Evolutionary conservation across 2,113 vertebrate genomes (phyloP), one percentile per base, ranked within the genome.

Genomic region (Carassius gibelio): DNA sequence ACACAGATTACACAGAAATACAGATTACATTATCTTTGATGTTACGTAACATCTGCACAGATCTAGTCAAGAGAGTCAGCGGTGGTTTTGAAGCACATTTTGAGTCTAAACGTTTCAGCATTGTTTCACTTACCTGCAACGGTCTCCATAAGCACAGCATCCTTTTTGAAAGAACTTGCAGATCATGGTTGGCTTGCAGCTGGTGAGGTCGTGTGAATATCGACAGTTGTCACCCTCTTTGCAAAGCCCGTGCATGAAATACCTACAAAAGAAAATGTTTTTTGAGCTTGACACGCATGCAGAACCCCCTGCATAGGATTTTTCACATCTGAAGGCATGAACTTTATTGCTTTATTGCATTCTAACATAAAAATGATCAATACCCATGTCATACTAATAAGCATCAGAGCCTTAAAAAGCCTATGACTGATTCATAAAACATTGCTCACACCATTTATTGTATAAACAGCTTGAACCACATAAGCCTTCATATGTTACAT

Each of bases 171-270:
- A 99, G 91, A 97, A 99, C 93, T 97, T 97, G 96, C 98, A 99
- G 88, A 96, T 95, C 95, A 98, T 95, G 85, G 94, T 93, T 66
- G 96, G 95, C 17, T 96, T 95, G 92, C 97, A 96, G 93, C 91
- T 96, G 86, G 94, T 95, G 85, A 98, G 96, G 89, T 99, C 97
- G 55, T 99, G 98, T 0, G 96, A 99, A 90, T 99, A 99, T 81
- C 96, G 97, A 91, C 98, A 99, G 94, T 97, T 97, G 80, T 96
- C 96, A 84, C 98, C 98, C 94, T 99, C 97, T 94, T 98, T 99
- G 93, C 98, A 99, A 90, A 99, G 96, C 26, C 98, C 98, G 87
- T 99, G 98, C 96, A 99, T 97, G 94, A 99, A 99, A 88, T 99
- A 99, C 84, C 98, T 99, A 93, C 84, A 91, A 62, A 91, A 8